A percentile compares a stretch with the other conserved stretches of the same genome.
Evolutionary conservation across 2,797 vertebrate genomes (phyloP).

Genomic region (Xiphophorus birchmanni): DNA sequence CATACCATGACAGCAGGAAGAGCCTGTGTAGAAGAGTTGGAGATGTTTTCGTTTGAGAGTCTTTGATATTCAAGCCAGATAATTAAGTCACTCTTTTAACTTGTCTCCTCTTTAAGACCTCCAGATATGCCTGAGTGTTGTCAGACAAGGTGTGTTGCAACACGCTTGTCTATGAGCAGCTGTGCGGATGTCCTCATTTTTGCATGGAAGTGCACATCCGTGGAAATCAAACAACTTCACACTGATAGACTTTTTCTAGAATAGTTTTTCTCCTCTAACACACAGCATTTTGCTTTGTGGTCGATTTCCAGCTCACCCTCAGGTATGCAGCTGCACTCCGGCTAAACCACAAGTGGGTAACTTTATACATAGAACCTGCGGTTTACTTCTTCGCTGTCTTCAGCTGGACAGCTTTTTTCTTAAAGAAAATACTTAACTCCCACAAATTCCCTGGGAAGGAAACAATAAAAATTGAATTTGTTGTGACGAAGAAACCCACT

Average conservation of each 20-base stretch:
- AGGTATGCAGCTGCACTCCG: conserved; percentile 58
- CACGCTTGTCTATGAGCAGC: conserved; percentile 86
- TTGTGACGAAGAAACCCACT: conserved; percentile 73
- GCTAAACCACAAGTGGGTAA: conserved; percentile 49
- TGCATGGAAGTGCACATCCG: conserved; percentile 19
- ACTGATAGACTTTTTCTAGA: conserved; percentile 49
- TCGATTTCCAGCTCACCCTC: conserved; percentile 65
- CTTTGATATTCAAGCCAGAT: conserved; percentile 66
- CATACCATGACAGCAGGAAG: conserved; percentile 43
- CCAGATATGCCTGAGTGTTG: conserved; percentile 88
- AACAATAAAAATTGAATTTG: conserved; percentile 69
- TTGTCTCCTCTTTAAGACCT: conserved; percentile 83
- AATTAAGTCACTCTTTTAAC: conserved; percentile 75
- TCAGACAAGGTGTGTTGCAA: conserved; percentile 87
- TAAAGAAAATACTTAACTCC: conserved; percentile 32
- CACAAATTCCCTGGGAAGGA: conserved; percentile 58
- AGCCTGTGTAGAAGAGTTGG: conserved; percentile 20
- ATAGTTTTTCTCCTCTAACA: conserved; percentile 44
- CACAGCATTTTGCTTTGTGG: conserved; percentile 75
- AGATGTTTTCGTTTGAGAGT: conserved; percentile 59
- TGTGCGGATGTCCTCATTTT: conserved; percentile 70
- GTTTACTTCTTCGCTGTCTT: conserved; percentile 59
- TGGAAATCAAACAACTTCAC: conserved; percentile 57
- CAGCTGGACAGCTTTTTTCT: conserved; percentile 67
- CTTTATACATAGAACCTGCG: conserved; percentile 39